Conservation (phyloP, 2,888 invertebrate genomes). For the Erebia aethiops region DNA sequence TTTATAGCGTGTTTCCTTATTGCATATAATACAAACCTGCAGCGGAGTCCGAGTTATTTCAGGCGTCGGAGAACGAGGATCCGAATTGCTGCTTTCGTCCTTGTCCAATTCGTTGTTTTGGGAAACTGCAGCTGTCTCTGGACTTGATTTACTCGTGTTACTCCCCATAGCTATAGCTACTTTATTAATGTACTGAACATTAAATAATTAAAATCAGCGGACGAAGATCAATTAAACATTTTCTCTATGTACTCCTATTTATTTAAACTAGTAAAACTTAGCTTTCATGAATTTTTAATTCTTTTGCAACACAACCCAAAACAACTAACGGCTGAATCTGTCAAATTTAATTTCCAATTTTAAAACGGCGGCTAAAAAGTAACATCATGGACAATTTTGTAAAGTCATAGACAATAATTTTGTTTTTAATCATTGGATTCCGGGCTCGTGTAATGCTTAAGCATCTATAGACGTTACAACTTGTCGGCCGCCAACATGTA, state of each 20-base stretch:
- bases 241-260: neutral
- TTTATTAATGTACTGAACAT: conserved; percentile 16
- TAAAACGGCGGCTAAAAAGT: conserved; percentile 44
- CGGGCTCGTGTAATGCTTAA: neutral
- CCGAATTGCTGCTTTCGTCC: conserved; percentile 61
- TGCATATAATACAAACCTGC: conserved; percentile 66
- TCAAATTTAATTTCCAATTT: conserved; percentile 65
- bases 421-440: neutral
- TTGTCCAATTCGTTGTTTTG: conserved; percentile 59
- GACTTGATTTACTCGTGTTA: conserved; percentile 67
- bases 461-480: conserved; percentile 1
- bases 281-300: conserved; percentile 7
- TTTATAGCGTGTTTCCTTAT: conserved; percentile 25
- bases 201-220: neutral
- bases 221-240: conserved; percentile 14
- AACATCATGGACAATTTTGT: conserved; percentile 1
- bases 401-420: conserved; percentile 12
- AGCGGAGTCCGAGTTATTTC: conserved; percentile 84
- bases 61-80: conserved; percentile 84
- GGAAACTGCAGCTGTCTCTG: conserved; percentile 53
- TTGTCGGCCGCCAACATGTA: neutral
- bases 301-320: conserved; percentile 35
- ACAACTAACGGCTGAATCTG: conserved; percentile 68
- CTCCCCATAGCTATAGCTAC: conserved; percentile 63
- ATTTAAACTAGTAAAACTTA: neutral